Conservation (phyloP, 2,113 vertebrate genomes). For the Rhagologus leucostigma region DNA sequence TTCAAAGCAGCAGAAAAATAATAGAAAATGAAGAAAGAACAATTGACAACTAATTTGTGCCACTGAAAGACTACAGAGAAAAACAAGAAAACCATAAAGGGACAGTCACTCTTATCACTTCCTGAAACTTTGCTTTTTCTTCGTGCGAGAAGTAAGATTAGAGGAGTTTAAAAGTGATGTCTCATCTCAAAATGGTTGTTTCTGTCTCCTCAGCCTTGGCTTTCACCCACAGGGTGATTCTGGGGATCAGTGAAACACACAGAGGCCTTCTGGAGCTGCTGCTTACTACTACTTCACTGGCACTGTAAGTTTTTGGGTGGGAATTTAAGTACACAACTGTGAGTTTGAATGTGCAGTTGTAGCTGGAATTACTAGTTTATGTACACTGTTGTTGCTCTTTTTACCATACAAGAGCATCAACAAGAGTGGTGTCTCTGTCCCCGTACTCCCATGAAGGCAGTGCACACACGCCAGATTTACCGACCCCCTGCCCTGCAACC, state of each 20-base stretch:
- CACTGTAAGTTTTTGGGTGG: rapidly evolving
- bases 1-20: constrained; percentile 37
- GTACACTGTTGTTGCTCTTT: neutral
- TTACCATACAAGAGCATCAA: neutral
- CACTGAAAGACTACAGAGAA: neutral
- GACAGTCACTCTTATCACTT: neutral
- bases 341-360: neutral
- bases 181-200: neutral
- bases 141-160: neutral
- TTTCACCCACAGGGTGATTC: neutral
- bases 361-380: neutral
- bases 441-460: neutral
- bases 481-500: rapidly evolving
- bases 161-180: neutral
- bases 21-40: constrained; percentile 13
- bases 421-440: neutral
- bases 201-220: neutral
- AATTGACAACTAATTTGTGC: constrained; percentile 29
- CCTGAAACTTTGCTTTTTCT: neutral
- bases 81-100: neutral
- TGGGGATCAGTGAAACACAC: neutral
- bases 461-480: neutral
- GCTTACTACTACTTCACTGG: neutral
- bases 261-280: neutral
- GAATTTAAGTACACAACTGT: neutral